phyloP scores from a whole-genome alignment of 92 coral and sea anemone species.

The Pocillopora grandis region DNA sequence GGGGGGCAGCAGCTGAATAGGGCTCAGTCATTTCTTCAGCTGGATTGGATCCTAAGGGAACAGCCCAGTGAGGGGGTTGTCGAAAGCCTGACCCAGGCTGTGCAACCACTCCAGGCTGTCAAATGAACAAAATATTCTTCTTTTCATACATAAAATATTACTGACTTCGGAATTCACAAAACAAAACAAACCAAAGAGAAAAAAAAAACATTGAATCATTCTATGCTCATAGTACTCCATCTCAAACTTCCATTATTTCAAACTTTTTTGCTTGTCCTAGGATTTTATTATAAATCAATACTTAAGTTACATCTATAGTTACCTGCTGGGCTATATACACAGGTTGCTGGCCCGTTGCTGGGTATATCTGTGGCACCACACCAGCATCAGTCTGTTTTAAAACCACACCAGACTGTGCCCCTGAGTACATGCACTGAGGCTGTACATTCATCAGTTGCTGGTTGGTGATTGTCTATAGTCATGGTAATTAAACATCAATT shows the following conservation, averaged over 20 bases:
- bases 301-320: too few relatives aligned
- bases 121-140: too few relatives aligned
- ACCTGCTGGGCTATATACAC: constrained; percentile 19
- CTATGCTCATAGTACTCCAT: too few relatives aligned
- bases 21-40: constrained; percentile 4
- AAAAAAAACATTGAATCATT: too few relatives aligned
- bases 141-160: too few relatives aligned
- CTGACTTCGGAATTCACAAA: too few relatives aligned
- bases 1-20: not conserved
- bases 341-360: constrained; percentile 21
- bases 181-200: too few relatives aligned
- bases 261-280: too few relatives aligned
- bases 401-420: constrained; percentile 44
- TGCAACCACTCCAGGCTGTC: not conserved
- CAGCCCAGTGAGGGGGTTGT: not conserved
- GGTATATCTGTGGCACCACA: constrained; percentile 7
- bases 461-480: constrained; percentile 1
- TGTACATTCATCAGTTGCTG: constrained; percentile 40
- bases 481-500: not conserved
- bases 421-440: constrained; percentile 27
- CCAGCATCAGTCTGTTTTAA: constrained; percentile 36
- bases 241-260: too few relatives aligned
- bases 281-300: too few relatives aligned
- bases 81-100: not conserved
- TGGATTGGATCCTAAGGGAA: constrained; percentile 11